Evolutionary conservation across 2,113 vertebrate species (phyloP), one percentile per base, ranked within the genome.

Genomic region (Dolichallabes microphthalmus): DNA sequence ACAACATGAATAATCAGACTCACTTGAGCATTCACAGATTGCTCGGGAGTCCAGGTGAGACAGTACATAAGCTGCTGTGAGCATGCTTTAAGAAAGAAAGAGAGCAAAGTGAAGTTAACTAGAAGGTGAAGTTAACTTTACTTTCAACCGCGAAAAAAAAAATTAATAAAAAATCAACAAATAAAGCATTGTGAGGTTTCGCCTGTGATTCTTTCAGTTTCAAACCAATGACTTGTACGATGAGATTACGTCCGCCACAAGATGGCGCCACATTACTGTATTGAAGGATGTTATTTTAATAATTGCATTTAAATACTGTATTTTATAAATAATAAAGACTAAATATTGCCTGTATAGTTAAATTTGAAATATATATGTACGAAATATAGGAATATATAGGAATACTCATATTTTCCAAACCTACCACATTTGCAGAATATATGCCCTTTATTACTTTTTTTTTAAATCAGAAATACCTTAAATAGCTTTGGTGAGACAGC

Each of bases 261-360:
- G 89, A 76, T 87, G 89, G 89, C 63, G 80, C 27, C 52, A 20
- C 45, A 30, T 64, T 57, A 39, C 11, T 79, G 53, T 63, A 75
- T 15, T 68, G 14, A 61, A 82, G 13, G 27, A 25, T 19, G 12
- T 55, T 3, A 45, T 55, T 30, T 50, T 58, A 1, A 12, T 27
- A 71, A 75, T 2, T 3, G 50, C n/a, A 27, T 76, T 55, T 55
- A 0, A 76, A 55, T 55, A 45, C 45, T 45, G 45, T 45, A 30
- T 10, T 55, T 55, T 27, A 15, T 5, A 53, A 75, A 50, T 45
- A 15, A 15, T 35, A 27, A 17, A 53, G 0, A 30, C 73, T 17
- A 76, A 53, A 27, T 17, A 7, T n/a, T 22, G n/a, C 50, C 69
- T 30, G 79, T n/a, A 20, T 14, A 52, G 39, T 25, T 50, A 50